Evolutionary conservation across 2,113 vertebrate species (phyloP).

Genomic region (Malaclemys terrapin): DNA sequence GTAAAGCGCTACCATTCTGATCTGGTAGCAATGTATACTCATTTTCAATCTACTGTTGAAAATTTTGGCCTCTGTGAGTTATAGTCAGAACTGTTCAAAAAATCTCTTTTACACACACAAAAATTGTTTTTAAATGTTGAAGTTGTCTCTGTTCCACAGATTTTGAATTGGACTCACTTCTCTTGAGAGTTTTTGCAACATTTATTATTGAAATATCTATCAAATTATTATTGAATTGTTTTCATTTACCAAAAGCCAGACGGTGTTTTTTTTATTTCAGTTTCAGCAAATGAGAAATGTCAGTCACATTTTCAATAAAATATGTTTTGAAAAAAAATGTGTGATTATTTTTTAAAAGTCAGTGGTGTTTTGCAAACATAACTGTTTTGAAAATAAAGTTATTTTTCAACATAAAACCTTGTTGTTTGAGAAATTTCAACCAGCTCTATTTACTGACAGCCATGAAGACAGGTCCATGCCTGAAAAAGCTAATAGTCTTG

Average conservation of each 20-base stretch:
- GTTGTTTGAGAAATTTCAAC: not conserved
- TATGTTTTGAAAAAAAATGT: not conserved
- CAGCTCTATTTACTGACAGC: not conserved
- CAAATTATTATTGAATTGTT: not conserved
- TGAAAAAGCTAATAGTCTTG: not conserved
- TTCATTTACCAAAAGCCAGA: not conserved
- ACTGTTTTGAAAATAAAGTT: not conserved
- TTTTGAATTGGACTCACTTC: not conserved
- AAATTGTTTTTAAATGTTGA: fast-evolving
- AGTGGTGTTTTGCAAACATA: not conserved
- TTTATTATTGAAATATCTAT: not conserved
- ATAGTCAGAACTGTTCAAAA: not conserved
- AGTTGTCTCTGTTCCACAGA: not conserved
- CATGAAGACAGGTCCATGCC: not conserved
- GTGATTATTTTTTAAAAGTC: fast-evolving
- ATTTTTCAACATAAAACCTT: not conserved
- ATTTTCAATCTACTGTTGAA: not conserved
- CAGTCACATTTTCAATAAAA: not conserved
- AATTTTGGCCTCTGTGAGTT: not conserved
- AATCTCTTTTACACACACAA: not conserved
- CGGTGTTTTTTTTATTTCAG: not conserved
- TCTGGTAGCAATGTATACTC: not conserved
- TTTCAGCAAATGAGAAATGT: not conserved
- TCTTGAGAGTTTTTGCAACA: not conserved
- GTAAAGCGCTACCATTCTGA: not conserved